Percentiles rank a stretch among this genome's conserved stretches.
phyloP scores from a whole-genome alignment of 2,797 vertebrate genomes.

The Chiroxiphia lanceolata region DNA sequence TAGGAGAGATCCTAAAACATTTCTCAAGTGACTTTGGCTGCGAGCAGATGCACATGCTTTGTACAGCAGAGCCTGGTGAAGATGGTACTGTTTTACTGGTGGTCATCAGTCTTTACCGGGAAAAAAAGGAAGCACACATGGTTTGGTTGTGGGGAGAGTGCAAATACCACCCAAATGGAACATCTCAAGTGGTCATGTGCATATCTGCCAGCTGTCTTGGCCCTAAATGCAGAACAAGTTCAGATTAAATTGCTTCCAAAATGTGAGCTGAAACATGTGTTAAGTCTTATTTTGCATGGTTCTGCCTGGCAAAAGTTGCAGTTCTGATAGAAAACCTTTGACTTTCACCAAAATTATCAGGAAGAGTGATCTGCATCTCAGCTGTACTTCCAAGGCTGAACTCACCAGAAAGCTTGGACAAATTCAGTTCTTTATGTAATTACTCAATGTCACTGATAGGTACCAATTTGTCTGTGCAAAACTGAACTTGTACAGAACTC shows the following conservation, averaged over 20 bases:
- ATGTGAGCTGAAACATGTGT: rapidly evolving
- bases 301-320: not conserved
- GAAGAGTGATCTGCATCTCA: not conserved
- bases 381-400: not conserved
- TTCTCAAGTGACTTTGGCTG: not conserved
- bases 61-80: not conserved
- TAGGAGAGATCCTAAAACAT: not conserved
- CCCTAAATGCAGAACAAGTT: not conserved
- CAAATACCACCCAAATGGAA: not conserved
- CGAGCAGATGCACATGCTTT: not conserved
- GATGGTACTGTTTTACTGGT: not conserved
- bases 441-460: not conserved
- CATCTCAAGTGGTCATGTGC: rapidly evolving
- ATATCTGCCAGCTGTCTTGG: not conserved
- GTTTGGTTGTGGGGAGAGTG: not conserved
- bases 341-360: not conserved
- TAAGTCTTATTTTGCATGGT: not conserved
- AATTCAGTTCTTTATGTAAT: not conserved
- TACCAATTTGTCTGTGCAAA: not conserved
- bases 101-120: not conserved
- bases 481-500: not conserved
- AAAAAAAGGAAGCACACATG: not conserved
- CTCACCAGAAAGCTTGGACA: not conserved
- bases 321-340: not conserved
- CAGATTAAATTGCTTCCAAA: not conserved